Base-by-base conservation (phyloP, 2,113 vertebrate species). In the Marmota flaviventris region DNA sequence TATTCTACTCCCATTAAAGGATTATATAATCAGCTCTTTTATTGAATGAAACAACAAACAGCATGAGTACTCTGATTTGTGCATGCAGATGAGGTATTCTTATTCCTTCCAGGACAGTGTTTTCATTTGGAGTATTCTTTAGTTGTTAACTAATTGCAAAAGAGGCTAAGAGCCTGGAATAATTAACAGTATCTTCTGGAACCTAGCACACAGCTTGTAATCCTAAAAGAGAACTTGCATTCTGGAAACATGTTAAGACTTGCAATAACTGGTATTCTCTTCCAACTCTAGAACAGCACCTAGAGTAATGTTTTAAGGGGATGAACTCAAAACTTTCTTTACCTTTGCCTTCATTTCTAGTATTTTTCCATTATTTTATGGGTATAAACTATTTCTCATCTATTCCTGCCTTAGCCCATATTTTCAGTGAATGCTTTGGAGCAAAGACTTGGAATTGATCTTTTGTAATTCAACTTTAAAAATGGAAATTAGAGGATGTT, bases 351-450 rank as follows among this genome's bases (percentile, higher is more conserved):
- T 96, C n/a, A 89, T 42, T 34, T 1, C 45, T 75, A 39, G n/a
- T 78, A 58, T n/a, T 56, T 69, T 73, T 13, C 37, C 17, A 75
- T n/a, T 75, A 37, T n/a, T 83, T 92, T 85, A 45, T 8, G 18
- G 58, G 2, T 78, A 89, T 70, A 88, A 95, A 83, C 12, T 70
- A 69, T 56, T 83, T 32, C 48, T 39, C 69, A 5, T 78, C 56
- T 89, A 17, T 89, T 85, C 11, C 32, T 34, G 17, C 67, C 9
- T 4, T 32, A 69, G 22, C 4, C 17, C 56, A 2, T 75, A 61
- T 95, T 93, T 95, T 8, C 18, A 72, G 8, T 58, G n/a, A 82
- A 48, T 93, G n/a, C n/a, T 91, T 96, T 88, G 32, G 73, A 94
- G 91, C 42, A 25, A 65, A 92, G 65, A 63, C 73, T n/a, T 70